Percentiles rank a stretch among this genome's conserved stretches.
phyloP scores from a whole-genome alignment of 1,140 invertebrate genomes.

The Drosophila paulistorum region DNA sequence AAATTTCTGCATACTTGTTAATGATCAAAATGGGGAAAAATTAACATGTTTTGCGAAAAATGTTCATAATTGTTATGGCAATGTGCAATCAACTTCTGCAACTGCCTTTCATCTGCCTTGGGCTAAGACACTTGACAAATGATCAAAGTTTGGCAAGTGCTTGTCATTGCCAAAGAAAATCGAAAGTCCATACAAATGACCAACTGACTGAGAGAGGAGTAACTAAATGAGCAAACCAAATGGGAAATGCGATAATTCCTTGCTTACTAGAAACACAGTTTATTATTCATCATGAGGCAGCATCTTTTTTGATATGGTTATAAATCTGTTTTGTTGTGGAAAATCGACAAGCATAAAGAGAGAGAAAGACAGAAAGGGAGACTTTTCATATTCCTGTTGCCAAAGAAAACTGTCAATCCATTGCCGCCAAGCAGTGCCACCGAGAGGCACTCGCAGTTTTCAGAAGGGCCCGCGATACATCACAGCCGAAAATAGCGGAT shows the following conservation, averaged over 20 bases:
- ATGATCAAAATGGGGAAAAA: too few species aligned
- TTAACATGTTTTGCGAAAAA: neutral
- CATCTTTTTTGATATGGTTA: slow-evolving; percentile 29
- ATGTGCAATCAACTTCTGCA: neutral
- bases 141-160: slow-evolving; percentile 27
- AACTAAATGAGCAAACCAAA: neutral
- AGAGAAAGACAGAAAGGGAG: neutral
- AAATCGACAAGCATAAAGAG: slow-evolving; percentile 31
- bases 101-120: neutral
- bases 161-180: slow-evolving; percentile 25
- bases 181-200: slow-evolving; percentile 24
- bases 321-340: neutral
- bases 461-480: too few species aligned
- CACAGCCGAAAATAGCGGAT: too few species aligned
- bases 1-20: neutral
- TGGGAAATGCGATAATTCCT: slow-evolving; percentile 13
- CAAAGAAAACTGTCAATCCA: slow-evolving; percentile 29
- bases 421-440: neutral
- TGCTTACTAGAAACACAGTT: slow-evolving; percentile 7
- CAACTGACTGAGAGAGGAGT: slow-evolving; percentile 21
- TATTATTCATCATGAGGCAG: slow-evolving; percentile 33
- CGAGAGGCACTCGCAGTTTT: too few species aligned
- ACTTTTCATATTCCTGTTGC: slow-evolving; percentile 31
- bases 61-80: neutral
- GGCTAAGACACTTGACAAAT: neutral